Percentiles rank a stretch among this genome's conserved stretches.
These are phyloP conservation scores for Cervus canadensis DNA, from an alignment of 2,113 vertebrate genomes.

Conservation along the genomic window DNA sequence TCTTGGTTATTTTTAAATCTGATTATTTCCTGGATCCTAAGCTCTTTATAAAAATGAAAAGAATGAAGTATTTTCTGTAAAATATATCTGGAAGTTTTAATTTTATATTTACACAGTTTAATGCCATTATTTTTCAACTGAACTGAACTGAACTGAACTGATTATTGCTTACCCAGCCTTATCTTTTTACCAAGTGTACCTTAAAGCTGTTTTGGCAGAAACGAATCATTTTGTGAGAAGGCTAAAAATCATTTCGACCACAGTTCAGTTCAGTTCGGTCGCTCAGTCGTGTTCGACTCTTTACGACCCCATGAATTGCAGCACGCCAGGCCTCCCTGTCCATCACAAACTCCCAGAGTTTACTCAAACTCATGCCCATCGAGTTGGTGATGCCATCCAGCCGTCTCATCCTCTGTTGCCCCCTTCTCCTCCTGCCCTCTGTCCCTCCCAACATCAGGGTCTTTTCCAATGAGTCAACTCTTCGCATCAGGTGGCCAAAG, in stretches of 20 bases:
- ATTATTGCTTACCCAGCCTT: background rate
- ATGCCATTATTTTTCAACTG: background rate
- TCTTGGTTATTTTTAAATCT: background rate
- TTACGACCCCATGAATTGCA: too few species aligned
- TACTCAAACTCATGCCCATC: too few species aligned
- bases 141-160: too few species aligned
- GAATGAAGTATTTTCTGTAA: background rate
- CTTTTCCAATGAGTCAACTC: too few species aligned
- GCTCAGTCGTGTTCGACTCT: too few species aligned
- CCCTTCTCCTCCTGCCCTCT: too few species aligned
- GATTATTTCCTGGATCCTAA: background rate
- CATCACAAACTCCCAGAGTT: too few species aligned
- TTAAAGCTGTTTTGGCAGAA: background rate
- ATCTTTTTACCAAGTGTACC: background rate
- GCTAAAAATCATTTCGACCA: background rate
- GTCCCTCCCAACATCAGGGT: too few species aligned
- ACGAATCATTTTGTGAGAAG: background rate
- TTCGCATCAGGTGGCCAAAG: too few species aligned
- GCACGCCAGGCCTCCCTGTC: too few species aligned
- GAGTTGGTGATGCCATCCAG: too few species aligned
- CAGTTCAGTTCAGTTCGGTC: background rate
- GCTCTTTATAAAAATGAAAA: background rate
- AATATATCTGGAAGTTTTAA: background rate
- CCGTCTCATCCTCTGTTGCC: too few species aligned
- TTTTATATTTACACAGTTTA: conserved; percentile 12